Base-by-base conservation (phyloP, 2,797 vertebrate species). In the Epinephelus malabaricus region DNA sequence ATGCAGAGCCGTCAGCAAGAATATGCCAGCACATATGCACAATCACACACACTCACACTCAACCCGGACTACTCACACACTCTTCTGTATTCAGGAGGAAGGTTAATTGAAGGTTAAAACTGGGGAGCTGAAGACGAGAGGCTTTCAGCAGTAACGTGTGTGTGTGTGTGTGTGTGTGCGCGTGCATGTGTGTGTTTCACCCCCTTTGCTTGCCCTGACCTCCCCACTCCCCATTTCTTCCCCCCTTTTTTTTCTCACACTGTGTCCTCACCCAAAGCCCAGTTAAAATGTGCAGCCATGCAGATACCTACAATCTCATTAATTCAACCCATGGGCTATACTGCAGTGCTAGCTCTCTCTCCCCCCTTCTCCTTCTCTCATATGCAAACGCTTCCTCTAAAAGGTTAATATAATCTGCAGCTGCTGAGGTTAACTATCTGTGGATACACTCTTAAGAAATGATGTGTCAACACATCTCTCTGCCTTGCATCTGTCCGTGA, bases 61-160 rank as follows among this genome's bases (percentile, higher is more conserved):
- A 10, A 76, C 49, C 45, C 70, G 78, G 76, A 82, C 88, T 56
- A 69, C 81, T 82, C 88, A 77, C 90, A 83, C 84, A 69, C 81
- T 46, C 80, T 76, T 81, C 83, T 86, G 74, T 86, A 85, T 91
- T 92, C 89, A 90, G 81, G 66, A 91, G 83, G 88, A 93, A 94
- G 93, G 94, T 94, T 94, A 94, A 95, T 94, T 95, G 92, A 95
- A 93, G 92, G 93, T 94, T 95, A 92, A 79, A 88, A 83, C 83
- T 86, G 83, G 62, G 81, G 86, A 88, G 88, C 71, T 66, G 88
- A 76, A 88, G 89, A 85, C 5, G 86, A 87, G 83, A 90, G 84
- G 86, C 89, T 90, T 89, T 90, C 84, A 84, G 62, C 18, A 0
- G 60, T 18, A 53, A 25, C 23, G 76, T 76, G 75, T 73, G 81